A percentile compares a stretch with the other conserved stretches of the same genome.
Conservation (phyloP, 2,888 invertebrate genomes). For the Scaptomyza flava region DNA sequence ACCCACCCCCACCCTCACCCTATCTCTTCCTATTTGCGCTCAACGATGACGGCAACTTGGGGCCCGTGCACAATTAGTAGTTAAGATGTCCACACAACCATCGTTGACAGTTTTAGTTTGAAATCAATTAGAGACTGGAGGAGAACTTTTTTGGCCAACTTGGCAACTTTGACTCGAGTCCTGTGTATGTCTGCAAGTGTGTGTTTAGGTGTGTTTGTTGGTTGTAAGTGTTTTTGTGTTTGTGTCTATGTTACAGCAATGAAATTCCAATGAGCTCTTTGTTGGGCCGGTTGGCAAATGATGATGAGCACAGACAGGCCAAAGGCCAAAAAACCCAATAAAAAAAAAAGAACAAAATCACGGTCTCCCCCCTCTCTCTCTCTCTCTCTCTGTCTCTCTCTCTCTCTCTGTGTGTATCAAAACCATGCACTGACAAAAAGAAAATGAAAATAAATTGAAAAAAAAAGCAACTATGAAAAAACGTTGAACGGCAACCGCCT, state of each 20-base stretch:
- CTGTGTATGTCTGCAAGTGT: neutral
- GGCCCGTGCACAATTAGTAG: conserved; percentile 56
- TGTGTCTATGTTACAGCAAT: conserved; percentile 35
- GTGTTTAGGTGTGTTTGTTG: neutral
- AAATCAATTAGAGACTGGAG: conserved; percentile 64
- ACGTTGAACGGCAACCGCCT: conserved; percentile 53
- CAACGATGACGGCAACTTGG: conserved; percentile 29
- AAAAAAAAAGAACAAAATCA: conserved; percentile 49
- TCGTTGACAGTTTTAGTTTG: conserved; percentile 47
- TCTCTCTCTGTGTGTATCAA: too few relatives aligned
- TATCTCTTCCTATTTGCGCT: neutral
- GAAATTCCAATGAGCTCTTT: conserved; percentile 42
- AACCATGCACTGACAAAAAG: conserved; percentile 14
- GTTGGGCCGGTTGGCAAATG: conserved; percentile 52
- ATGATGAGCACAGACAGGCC: conserved; percentile 50
- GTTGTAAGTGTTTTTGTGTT: neutral
- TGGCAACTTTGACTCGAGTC: conserved; percentile 28
- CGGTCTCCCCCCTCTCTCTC: conserved; percentile 22
- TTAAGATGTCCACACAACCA: conserved; percentile 33
- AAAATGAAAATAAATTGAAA: conserved; percentile 22
- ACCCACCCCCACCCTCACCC: neutral
- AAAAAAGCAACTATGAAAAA: conserved; percentile 7
- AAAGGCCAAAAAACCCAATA: conserved; percentile 46
- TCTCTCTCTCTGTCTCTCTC: conserved; percentile 14
- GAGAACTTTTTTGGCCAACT: conserved; percentile 11